Base-by-base conservation (phyloP, 2,113 vertebrate genomes). In the Rhipidura dahli region DNA sequence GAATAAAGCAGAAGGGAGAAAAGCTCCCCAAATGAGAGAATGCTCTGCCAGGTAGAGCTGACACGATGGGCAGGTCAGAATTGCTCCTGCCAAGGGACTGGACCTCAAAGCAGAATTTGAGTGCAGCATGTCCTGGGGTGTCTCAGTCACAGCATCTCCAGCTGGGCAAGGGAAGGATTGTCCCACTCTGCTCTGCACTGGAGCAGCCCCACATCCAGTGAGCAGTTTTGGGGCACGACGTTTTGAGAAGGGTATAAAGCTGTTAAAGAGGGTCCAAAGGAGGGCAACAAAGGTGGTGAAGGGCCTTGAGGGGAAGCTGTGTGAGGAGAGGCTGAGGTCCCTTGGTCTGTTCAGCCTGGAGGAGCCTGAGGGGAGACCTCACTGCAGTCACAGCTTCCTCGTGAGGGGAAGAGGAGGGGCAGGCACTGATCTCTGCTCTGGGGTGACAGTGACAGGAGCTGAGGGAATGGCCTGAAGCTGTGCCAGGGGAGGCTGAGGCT, bases 361-460 rank as follows among this genome's bases (percentile, higher is more conserved):
- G 40, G 35, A n/a, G 60, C 1, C 70, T 40, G 70, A 66, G 60
- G 30, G 13, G 8, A 76, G 16, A 7, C 7, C 44, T 57, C 71
- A 21, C 0, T 76, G 83, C 50, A 42, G 60, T 4, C 2, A 24
- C 51, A 65, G 0, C 24, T 56, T 28, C 30, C n/a, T 49, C 0
- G 0, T 11, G 35, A 40, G 82, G 40, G 50, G 8, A 7, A 49
- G 42, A 57, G 60, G 19, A 56, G 50, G 70, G 60, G 24, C 70
- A 75, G 82, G 35, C 70, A 9, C 83, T 11, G 70, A 64, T 19
- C 82, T 47, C 69, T 84, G 70, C 50, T 75, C 82, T 56, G 59
- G n/a, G 57, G 6, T 39, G 50, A 28, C 57, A 64, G 6, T 9
- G 59, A 39, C 69, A 84, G 59, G 28, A 64, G 14, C 49, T 1